Conservation (phyloP, 2,888 invertebrate genomes). For the Heliconius erato region DNA sequence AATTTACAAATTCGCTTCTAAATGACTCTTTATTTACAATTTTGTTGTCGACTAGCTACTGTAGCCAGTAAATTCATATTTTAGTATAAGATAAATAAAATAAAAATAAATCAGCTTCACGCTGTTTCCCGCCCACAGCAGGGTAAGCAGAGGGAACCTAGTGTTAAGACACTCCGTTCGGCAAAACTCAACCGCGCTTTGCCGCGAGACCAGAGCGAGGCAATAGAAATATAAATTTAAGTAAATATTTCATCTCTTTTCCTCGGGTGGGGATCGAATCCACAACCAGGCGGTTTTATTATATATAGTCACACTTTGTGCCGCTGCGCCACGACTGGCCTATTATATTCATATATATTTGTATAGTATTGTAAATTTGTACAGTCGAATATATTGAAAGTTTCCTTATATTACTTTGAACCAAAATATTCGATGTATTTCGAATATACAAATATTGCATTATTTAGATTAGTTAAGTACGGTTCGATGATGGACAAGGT, state of each 20-base stretch:
- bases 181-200: too few species aligned
- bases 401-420: neutral
- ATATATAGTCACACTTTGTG: too few species aligned
- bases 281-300: too few species aligned
- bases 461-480: slow-evolving; percentile 14
- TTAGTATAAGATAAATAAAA: neutral
- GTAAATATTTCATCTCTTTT: too few species aligned
- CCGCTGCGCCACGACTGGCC: too few species aligned
- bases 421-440: neutral
- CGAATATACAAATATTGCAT: neutral
- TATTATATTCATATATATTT: neutral
- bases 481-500: neutral
- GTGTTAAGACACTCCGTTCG: too few species aligned
- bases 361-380: neutral
- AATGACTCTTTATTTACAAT: neutral
- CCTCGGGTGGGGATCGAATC: too few species aligned
- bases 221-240: too few species aligned
- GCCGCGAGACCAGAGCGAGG: too few species aligned
- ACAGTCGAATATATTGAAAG: neutral
- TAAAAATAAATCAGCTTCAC: too few species aligned
- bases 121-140: too few species aligned
- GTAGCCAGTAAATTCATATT: neutral
- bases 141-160: too few species aligned
- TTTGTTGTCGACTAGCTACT: neutral
- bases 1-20: neutral